Percentiles rank a stretch among this genome's conserved stretches.
Evolutionary conservation across 2,888 invertebrate species (phyloP).

Genomic region (Agrotis clavis): DNA sequence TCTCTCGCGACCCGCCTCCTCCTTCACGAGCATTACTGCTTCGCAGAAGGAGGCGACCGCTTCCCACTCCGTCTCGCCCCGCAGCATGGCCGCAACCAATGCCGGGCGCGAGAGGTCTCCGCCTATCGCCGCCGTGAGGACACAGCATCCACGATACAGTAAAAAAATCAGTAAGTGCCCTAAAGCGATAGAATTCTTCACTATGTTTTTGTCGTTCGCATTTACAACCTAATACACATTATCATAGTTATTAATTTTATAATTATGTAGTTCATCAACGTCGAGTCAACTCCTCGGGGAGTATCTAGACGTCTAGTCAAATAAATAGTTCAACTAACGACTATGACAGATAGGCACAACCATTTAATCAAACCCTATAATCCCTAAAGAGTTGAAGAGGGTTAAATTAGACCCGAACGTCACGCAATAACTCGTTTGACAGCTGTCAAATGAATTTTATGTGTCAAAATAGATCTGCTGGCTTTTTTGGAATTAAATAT

Average conservation of each 20-base stretch:
- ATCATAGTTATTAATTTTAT: not conserved
- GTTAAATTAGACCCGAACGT: not conserved
- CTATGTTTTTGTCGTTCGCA: too few species aligned
- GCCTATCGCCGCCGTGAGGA: too few species aligned
- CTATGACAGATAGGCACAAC: not conserved
- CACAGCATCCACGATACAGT: too few species aligned
- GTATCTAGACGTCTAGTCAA: not conserved
- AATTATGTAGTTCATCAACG: not conserved
- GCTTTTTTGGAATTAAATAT: not conserved
- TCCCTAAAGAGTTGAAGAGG: constrained; percentile 9
- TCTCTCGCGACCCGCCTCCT: too few species aligned
- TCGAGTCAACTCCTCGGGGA: constrained; percentile 6
- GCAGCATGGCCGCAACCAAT: too few species aligned
- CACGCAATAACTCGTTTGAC: not conserved
- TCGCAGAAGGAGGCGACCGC: too few species aligned
- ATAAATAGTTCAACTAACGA: not conserved
- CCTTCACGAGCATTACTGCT: too few species aligned
- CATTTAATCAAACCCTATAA: constrained; percentile 2
- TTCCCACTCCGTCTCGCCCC: too few species aligned
- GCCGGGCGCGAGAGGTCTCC: too few species aligned
- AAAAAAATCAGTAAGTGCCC: too few species aligned
- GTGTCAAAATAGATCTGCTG: not conserved
- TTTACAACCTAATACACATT: not conserved
- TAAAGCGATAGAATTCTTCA: too few species aligned
- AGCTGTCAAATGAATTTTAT: not conserved